Evolutionary conservation across 2,113 vertebrate species (phyloP).

Genomic region (Gobius niger): DNA sequence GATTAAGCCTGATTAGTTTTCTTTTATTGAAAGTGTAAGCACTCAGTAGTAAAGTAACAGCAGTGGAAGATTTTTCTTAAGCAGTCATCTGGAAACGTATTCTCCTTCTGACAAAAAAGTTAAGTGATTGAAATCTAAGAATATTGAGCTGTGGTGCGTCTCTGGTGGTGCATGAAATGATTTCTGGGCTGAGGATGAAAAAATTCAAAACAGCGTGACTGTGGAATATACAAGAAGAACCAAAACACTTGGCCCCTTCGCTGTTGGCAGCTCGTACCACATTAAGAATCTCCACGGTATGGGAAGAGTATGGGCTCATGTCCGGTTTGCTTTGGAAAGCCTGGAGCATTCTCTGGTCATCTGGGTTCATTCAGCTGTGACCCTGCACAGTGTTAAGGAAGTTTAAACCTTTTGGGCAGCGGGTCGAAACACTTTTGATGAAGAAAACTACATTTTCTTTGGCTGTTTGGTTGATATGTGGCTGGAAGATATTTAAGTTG

Average conservation of each 20-base stretch:
- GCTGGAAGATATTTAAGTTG: background rate
- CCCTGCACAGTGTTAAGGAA: conserved; percentile 59
- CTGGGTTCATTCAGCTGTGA: conserved; percentile 70
- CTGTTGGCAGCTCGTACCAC: conserved; percentile 40
- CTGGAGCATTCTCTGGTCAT: conserved; percentile 61
- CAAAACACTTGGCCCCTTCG: conserved; percentile 21
- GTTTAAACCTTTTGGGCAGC: conserved; percentile 38
- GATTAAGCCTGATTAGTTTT: no score
- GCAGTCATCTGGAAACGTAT: background rate
- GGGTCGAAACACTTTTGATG: conserved; percentile 37
- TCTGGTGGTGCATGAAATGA: conserved; percentile 5
- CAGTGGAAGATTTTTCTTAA: no score
- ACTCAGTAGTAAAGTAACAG: no score
- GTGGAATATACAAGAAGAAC: conserved; percentile 35
- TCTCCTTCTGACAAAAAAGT: background rate
- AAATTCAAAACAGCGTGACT: conserved; percentile 19
- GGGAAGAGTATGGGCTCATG: conserved; percentile 36
- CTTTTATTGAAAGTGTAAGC: no score
- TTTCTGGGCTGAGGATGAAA: conserved; percentile 7
- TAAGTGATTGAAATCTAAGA: background rate
- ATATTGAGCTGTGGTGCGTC: conserved; percentile 4
- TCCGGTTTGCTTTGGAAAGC: conserved; percentile 66
- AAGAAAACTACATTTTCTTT: conserved; percentile 7
- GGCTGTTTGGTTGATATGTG: conserved; percentile 45
- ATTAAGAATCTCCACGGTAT: conserved; percentile 44